These are phyloP conservation scores for Limonius californicus DNA, from an alignment of 1,140 invertebrate genomes.

Conservation along the genomic window DNA sequence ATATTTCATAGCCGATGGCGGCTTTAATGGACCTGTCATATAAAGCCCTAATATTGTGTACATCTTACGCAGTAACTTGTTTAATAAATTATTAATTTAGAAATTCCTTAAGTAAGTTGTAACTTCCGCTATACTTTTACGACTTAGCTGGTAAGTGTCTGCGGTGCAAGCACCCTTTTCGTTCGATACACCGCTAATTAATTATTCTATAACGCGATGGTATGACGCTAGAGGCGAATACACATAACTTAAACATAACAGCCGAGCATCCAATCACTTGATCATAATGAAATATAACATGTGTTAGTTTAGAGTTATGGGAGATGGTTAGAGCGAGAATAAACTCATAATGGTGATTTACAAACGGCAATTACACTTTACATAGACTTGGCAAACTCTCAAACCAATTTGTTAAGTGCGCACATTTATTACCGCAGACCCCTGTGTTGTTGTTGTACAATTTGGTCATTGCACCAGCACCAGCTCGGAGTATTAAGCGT, in stretches of 20 bases:
- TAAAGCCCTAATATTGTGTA: no score
- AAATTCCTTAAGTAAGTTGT: no score
- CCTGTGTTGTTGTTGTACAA: background rate
- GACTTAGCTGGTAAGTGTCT: no score
- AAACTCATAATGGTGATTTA: background rate
- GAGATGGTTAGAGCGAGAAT: background rate
- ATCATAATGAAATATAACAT: background rate
- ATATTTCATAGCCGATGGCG: no score
- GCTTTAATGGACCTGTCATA: no score
- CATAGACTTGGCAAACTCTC: slow-evolving; percentile 1
- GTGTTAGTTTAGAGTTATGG: background rate
- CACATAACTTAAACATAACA: background rate
- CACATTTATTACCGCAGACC: background rate
- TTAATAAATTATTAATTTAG: no score
- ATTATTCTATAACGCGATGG: background rate
- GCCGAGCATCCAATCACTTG: background rate
- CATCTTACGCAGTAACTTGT: no score
- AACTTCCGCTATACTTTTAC: no score
- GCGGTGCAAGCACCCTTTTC: no score
- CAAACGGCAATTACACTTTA: background rate
- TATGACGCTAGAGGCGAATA: background rate
- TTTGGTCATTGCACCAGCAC: background rate
- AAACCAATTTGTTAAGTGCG: background rate
- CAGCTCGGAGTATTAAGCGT: background rate
- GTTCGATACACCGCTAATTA: background rate